A percentile compares a stretch with the other conserved stretches of the same genome.
Evolutionary conservation across 2,113 vertebrate genomes (phyloP).

Genomic region (Pterocles orientalis): DNA sequence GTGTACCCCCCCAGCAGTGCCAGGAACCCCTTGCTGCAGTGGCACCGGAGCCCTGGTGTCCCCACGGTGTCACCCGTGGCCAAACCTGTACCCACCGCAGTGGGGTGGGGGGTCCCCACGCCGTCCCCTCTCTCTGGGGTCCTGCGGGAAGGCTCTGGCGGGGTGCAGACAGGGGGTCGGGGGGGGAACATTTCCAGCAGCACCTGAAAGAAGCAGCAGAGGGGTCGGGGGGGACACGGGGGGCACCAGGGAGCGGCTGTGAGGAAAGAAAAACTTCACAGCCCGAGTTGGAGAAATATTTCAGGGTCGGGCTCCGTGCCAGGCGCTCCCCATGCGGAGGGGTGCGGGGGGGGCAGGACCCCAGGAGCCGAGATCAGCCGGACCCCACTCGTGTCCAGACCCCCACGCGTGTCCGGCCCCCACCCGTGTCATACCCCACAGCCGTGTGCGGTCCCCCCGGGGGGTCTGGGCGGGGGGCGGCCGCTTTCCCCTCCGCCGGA

Average conservation of each 20-base stretch:
- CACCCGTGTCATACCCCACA: background rate
- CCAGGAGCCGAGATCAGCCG: background rate
- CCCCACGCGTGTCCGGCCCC: background rate
- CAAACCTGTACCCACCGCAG: background rate
- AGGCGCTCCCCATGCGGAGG: background rate
- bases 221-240: background rate
- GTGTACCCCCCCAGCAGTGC: accelerated
- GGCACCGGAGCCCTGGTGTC: background rate
- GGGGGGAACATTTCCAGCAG: background rate
- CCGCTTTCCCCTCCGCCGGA: background rate
- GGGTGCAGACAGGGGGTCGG: background rate
- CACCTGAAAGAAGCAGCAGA: background rate
- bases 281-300: background rate
- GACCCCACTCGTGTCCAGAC: background rate
- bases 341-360: background rate
- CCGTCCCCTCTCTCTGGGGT: accelerated
- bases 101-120: accelerated
- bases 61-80: background rate
- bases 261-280: background rate
- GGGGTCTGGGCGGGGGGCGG: background rate
- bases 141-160: accelerated
- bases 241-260: background rate
- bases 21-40: accelerated
- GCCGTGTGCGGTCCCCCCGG: background rate
- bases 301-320: background rate